A percentile compares a stretch with the other conserved stretches of the same genome.
These are phyloP conservation scores for Ephestia elutella DNA, from an alignment of 1,140 invertebrate genomes.

Conservation along the genomic window DNA sequence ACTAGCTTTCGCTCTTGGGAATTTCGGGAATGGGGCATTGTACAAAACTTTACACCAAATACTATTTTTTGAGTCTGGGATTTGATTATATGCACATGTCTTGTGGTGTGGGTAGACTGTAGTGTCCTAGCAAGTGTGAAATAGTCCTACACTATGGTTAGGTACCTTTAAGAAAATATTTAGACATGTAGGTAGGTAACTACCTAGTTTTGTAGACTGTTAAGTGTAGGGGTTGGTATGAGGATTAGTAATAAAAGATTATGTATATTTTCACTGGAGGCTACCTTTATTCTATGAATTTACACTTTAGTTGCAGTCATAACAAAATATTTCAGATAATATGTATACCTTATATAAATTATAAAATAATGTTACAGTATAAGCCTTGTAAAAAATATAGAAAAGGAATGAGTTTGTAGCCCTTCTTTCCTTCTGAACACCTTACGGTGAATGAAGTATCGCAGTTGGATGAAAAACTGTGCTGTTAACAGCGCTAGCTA, in stretches of 20 bases:
- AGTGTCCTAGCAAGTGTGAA: too few species aligned
- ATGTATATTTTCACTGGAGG: slow-evolving; percentile 44
- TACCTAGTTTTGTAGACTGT: too few species aligned
- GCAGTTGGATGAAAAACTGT: slow-evolving; percentile 73
- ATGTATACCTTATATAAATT: slow-evolving; percentile 72
- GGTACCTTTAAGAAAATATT: too few species aligned
- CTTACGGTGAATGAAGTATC: slow-evolving; percentile 75
- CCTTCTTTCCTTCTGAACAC: slow-evolving; percentile 75
- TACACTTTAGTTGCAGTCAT: slow-evolving; percentile 69
- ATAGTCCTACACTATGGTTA: too few species aligned
- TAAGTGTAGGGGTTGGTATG: not conserved
- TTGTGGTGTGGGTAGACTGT: too few species aligned
- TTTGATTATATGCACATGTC: too few species aligned
- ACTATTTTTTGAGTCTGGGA: too few species aligned
- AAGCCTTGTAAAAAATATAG: slow-evolving; percentile 74
- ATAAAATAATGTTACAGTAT: slow-evolving; percentile 73
- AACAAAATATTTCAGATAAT: slow-evolving; percentile 72
- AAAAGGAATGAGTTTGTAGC: slow-evolving; percentile 75
- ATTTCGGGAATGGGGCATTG: too few species aligned
- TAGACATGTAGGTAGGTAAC: too few species aligned
- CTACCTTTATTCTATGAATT: slow-evolving; percentile 73
- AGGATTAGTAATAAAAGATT: not conserved
- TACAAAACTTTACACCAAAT: too few species aligned
- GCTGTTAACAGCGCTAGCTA: slow-evolving; percentile 77
- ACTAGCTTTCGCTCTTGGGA: too few species aligned